Evolutionary conservation across 2,113 vertebrate species (phyloP), one percentile per base, ranked within the genome.

Genomic region (Erythrocebus patas): DNA sequence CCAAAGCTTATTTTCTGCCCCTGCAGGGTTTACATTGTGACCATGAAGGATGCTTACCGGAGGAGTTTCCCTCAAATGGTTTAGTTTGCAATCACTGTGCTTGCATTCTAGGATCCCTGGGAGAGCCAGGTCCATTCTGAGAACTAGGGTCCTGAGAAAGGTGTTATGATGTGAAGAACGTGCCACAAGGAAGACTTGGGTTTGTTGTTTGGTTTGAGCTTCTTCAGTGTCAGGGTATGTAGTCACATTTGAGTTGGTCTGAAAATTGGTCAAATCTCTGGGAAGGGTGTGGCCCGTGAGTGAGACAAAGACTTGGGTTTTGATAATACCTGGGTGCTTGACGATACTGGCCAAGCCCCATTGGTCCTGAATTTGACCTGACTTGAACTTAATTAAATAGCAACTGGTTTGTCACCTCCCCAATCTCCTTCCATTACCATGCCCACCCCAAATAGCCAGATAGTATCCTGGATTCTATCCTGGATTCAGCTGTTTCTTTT

Each of bases 401-500:
- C 3, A 9, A 50, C 22, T 2, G 40, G 23, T 86, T 43, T 70
- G 70, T 48, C 30, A 40, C 25, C 12, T 38, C 27, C 59, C 48
- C 38, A 25, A 1, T 6, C 35, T 78, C 32, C 30, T 25, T 5
- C 59, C 5, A 2, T 6, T 9, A 38, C 55, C 45, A 23, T 32
- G n/a, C 43, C 35, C 16, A 32, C 43, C 32, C 30, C 48, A 35
- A 9, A 6, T 0, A 73, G 45, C 55, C 73, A 55, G 79, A 18
- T 25, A 20, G 6, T 61, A 14, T 6, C 76, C 80, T 57, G 40
- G 70, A 68, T 84, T 95, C n/a, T 61, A 14, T 8, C 72, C 80
- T 50, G n/a, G 70, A 61, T 87, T 95, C 40, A 30, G 35, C 52
- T 57, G 57, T 45, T 93, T 72, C 48, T 89, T 95, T 93, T 52